These are phyloP conservation scores for Beroe ovata DNA, from an alignment of 37 sponge, comb jelly and placozoan genomes.

Conservation along the genomic window DNA sequence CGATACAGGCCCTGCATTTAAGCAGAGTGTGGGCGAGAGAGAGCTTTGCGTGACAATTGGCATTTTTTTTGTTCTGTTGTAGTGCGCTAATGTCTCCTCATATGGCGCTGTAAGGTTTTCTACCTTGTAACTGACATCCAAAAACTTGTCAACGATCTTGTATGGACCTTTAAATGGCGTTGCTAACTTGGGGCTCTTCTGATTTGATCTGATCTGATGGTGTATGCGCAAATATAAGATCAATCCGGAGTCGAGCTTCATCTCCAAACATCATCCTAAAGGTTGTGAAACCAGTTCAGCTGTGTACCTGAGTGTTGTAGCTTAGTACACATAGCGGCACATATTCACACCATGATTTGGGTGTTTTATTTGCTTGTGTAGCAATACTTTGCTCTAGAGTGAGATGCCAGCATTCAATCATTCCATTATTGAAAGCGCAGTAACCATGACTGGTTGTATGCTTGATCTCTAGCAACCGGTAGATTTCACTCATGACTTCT, in stretches of 20 bases:
- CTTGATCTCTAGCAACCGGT: too few species aligned
- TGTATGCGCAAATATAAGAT: constrained; percentile 52
- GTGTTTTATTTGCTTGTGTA: not conserved
- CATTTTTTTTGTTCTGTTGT: not conserved
- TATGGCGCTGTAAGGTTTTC: not conserved
- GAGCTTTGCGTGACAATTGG: not conserved
- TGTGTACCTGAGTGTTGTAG: constrained; percentile 54
- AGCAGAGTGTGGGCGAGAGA: too few species aligned
- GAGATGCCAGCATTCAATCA: not conserved
- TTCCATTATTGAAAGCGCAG: too few species aligned
- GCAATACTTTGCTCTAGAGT: not conserved
- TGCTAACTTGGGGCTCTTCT: too few species aligned
- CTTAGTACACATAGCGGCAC: constrained; percentile 1
- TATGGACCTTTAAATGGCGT: not conserved
- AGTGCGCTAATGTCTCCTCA: not conserved
- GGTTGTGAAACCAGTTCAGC: constrained; percentile 39
- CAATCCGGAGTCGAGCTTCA: constrained; percentile 52
- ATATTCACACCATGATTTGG: not conserved
- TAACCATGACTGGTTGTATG: too few species aligned
- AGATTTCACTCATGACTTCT: too few species aligned
- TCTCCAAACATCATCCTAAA: constrained; percentile 57
- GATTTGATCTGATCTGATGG: not conserved
- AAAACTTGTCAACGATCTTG: not conserved
- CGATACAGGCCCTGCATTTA: too few species aligned
- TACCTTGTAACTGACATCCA: not conserved